Evolutionary conservation across 2,888 invertebrate genomes (phyloP).

Genomic region (Drosophila putrida): DNA sequence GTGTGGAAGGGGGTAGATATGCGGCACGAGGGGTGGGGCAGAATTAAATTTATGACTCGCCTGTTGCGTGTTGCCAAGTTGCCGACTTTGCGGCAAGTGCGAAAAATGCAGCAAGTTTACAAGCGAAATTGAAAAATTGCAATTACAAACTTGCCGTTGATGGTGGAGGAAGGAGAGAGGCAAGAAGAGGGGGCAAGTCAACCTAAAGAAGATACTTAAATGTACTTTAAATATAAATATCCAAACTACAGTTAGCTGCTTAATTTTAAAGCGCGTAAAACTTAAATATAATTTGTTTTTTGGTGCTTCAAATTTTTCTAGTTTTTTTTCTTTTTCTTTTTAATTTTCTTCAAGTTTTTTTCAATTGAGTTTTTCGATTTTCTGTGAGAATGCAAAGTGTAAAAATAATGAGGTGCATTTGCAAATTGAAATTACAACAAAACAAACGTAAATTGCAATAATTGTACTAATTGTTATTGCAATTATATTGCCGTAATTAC

Average conservation of each 20-base stretch:
- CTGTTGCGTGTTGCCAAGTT: conserved; percentile 44
- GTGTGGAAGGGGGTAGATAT: neutral
- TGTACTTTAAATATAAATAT: neutral
- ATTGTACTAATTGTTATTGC: conserved; percentile 79
- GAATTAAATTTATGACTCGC: conserved; percentile 53
- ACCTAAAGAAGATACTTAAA: neutral
- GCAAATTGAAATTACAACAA: conserved; percentile 73
- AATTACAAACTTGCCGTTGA: conserved; percentile 10
- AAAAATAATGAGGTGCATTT: conserved; percentile 60
- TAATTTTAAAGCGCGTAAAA: conserved; percentile 6
- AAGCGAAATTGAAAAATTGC: conserved; percentile 52
- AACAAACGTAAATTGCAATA: conserved; percentile 72
- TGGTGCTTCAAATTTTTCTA: conserved; percentile 1
- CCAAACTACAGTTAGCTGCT: conserved; percentile 8
- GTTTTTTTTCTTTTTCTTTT: conserved; percentile 2
- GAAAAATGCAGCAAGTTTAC: conserved; percentile 52
- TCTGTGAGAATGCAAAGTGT: conserved; percentile 29
- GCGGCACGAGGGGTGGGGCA: conserved; percentile 7
- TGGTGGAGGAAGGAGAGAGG: too few species aligned
- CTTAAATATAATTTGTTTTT: conserved; percentile 1
- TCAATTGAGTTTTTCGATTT: neutral
- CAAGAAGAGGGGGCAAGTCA: too few species aligned
- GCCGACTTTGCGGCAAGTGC: conserved; percentile 45
- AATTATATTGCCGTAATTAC: conserved; percentile 75
- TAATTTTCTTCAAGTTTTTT: conserved; percentile 8